Percentiles rank a stretch among this genome's conserved stretches.
These are phyloP conservation scores for Luidia sarsii DNA, from an alignment of 53 echinoderm and acorn worm genomes.

Conservation along the genomic window DNA sequence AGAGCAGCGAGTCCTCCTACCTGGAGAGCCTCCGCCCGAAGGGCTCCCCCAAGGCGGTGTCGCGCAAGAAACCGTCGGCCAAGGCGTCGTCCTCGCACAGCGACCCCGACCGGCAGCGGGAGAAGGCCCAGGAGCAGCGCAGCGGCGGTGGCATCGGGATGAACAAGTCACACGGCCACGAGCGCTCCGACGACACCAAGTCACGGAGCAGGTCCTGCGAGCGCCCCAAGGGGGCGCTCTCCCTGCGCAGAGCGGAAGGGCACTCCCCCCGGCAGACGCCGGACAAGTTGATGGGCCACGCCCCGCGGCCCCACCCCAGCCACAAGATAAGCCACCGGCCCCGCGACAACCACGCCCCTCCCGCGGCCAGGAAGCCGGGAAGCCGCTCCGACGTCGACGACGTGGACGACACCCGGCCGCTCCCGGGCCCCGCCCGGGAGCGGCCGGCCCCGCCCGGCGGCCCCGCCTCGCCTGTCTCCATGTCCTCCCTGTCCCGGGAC, in stretches of 20 bases:
- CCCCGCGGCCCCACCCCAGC: background rate
- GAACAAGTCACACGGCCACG: slow-evolving; percentile 24
- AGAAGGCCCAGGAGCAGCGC: slow-evolving; percentile 28
- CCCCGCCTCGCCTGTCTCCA: slow-evolving; percentile 67
- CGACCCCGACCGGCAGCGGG: slow-evolving; percentile 44
- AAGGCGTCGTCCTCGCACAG: slow-evolving; percentile 31
- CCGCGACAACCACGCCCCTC: slow-evolving; percentile 18
- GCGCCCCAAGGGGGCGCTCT: slow-evolving; percentile 1
- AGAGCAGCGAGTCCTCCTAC: slow-evolving; percentile 91
- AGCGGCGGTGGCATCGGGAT: too few relatives aligned
- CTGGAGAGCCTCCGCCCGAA: slow-evolving; percentile 23
- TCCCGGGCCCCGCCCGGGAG: slow-evolving; percentile 22
- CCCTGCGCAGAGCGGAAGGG: background rate
- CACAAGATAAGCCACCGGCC: slow-evolving; percentile 38
- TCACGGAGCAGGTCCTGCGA: slow-evolving; percentile 46
- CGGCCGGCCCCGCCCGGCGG: slow-evolving; percentile 2
- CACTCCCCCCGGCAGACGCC: background rate
- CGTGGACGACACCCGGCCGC: slow-evolving; percentile 69
- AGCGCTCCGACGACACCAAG: slow-evolving; percentile 13
- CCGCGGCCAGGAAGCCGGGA: background rate
- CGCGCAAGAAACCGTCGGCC: slow-evolving; percentile 26
- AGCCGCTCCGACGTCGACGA: slow-evolving; percentile 53
- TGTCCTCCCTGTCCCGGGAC: slow-evolving; percentile 85
- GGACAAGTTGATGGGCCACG: slow-evolving; percentile 11
- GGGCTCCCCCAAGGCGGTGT: slow-evolving; percentile 21